phyloP scores from a whole-genome alignment of 1,140 invertebrate species.

The Pseudomyrmex dendroicus region DNA sequence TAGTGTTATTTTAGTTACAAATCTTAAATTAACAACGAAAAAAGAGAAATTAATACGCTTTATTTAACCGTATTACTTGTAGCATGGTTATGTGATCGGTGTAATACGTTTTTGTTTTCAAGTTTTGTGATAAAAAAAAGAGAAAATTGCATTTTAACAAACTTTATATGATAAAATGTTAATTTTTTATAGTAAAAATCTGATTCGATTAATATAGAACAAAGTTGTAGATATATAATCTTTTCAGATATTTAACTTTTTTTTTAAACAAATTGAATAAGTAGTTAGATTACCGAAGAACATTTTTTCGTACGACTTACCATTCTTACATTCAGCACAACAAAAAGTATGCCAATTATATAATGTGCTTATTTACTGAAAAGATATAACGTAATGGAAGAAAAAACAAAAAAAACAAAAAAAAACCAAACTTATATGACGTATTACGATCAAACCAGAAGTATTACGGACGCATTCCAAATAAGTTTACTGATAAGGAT shows the following conservation, averaged over 20 bases:
- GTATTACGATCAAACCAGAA: conserved; percentile 62
- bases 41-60: conserved; percentile 39
- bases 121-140: conserved; percentile 8
- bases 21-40: conserved; percentile 37
- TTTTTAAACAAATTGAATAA: conserved; percentile 19
- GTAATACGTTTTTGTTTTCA: conserved; percentile 14
- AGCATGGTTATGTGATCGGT: conserved; percentile 14
- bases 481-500: conserved; percentile 65
- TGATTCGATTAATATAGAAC: conserved; percentile 10
- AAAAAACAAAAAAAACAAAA: conserved; percentile 6
- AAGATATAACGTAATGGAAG: conserved; percentile 44
- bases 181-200: not conserved
- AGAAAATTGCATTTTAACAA: not conserved
- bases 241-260: not conserved
- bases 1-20: conserved; percentile 29
- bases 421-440: conserved; percentile 39
- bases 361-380: conserved; percentile 36
- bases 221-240: conserved; percentile 36
- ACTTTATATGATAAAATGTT: conserved; percentile 8
- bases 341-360: conserved; percentile 50
- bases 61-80: conserved; percentile 23
- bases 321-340: conserved; percentile 42
- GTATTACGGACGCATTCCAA: conserved; percentile 74
- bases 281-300: conserved; percentile 6
- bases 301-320: conserved; percentile 25